phyloP scores from a whole-genome alignment of 2,113 vertebrate species.

The Upupa epops region DNA sequence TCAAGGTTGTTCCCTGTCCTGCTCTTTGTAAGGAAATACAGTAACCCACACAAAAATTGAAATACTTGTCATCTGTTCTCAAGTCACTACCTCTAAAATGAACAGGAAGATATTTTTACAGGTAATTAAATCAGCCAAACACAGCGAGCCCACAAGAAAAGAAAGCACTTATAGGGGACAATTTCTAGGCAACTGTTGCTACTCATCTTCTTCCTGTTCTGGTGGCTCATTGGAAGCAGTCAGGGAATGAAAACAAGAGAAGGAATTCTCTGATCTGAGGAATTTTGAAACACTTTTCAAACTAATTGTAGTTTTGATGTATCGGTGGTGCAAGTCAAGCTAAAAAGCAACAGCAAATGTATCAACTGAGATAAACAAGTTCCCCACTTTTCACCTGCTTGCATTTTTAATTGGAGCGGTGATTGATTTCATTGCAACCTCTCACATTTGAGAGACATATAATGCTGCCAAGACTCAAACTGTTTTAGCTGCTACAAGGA shows the following conservation, averaged over 20 bases:
- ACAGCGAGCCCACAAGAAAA: not conserved
- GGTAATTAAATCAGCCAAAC: not conserved
- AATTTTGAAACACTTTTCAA: not conserved
- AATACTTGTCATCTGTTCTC: not conserved
- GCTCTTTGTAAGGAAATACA: conserved; percentile 21
- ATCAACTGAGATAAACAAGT: not conserved
- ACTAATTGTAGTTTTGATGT: not conserved
- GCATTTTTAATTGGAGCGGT: not conserved
- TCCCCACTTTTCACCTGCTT: not conserved
- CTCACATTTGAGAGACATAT: not conserved
- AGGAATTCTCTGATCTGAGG: not conserved
- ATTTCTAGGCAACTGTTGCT: not conserved
- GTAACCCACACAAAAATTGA: not conserved
- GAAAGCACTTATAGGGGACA: not conserved
- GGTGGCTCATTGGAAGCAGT: not conserved
- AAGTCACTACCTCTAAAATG: not conserved
- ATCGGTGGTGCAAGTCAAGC: not conserved
- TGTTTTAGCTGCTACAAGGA: not conserved
- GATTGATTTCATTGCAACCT: not conserved
- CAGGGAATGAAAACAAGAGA: not conserved
- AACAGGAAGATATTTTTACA: not conserved
- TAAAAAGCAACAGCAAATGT: not conserved
- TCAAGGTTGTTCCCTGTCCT: conserved; percentile 31
- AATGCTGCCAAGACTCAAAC: not conserved
- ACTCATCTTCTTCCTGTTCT: not conserved